Conservation (phyloP, 2,797 vertebrate species). For the Mormyrus proboscirostris region DNA sequence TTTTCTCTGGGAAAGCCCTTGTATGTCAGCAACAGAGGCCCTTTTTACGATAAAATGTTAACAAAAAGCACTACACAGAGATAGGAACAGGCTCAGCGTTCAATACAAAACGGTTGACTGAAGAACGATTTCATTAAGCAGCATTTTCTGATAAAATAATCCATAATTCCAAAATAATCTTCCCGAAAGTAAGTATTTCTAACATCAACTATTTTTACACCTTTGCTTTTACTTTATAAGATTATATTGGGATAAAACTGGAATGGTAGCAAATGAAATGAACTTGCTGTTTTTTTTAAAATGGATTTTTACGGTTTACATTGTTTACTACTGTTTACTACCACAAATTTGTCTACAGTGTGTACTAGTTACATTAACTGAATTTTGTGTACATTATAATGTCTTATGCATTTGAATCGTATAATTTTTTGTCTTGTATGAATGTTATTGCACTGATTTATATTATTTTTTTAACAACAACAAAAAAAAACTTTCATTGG, state of each 20-base stretch:
- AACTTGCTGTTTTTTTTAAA: not conserved
- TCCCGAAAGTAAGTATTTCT: not conserved
- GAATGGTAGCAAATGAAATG: not conserved
- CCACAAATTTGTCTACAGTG: not conserved
- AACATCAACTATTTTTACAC: not conserved
- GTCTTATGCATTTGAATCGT: not conserved
- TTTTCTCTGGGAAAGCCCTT: not conserved
- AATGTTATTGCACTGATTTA: not conserved
- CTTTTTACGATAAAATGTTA: not conserved
- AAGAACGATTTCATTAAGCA: not conserved
- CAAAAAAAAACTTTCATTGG: not conserved
- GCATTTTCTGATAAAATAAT: not conserved
- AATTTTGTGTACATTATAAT: not conserved
- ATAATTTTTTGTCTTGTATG: not conserved
- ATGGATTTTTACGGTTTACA: not conserved
- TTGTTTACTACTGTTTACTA: slow-evolving; percentile 5
- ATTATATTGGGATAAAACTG: not conserved
- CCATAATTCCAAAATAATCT: not conserved
- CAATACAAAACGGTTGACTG: not conserved
- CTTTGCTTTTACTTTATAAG: not conserved
- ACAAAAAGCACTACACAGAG: not conserved
- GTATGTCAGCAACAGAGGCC: not conserved
- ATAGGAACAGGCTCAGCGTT: not conserved
- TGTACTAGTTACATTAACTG: not conserved
- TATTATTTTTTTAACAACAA: not conserved